Percentiles rank a stretch among this genome's conserved stretches.
Evolutionary conservation across 2,888 invertebrate species (phyloP).

Genomic region (Rapana venosa): DNA sequence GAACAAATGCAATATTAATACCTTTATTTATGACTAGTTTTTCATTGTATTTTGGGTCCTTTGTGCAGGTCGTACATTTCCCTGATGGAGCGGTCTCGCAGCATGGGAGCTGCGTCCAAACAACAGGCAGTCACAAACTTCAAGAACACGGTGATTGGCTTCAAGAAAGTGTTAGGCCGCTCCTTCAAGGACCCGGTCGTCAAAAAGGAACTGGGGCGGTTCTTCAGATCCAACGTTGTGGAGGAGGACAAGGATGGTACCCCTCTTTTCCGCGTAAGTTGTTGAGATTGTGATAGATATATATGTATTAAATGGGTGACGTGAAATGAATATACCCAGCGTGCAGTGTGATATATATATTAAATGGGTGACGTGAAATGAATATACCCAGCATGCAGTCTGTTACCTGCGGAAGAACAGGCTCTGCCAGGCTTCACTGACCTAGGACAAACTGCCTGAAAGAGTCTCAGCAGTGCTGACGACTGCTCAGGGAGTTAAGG

Average conservation of each 20-base stretch:
- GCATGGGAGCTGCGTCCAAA: conserved; percentile 96
- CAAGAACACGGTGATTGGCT: conserved; percentile 96
- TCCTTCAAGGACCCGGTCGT: conserved; percentile 91
- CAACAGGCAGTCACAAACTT: conserved; percentile 98
- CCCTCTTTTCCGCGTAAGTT: conserved; percentile 89
- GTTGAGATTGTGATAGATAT: neutral
- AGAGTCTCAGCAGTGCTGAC: no score
- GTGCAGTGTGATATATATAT: no score
- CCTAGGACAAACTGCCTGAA: no score
- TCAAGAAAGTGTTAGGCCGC: conserved; percentile 95
- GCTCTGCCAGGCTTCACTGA: no score
- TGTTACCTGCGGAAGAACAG: no score
- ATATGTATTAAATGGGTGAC: no score
- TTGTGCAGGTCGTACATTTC: conserved; percentile 93
- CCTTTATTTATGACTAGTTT: neutral
- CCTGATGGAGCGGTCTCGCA: conserved; percentile 93
- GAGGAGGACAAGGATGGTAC: conserved; percentile 87
- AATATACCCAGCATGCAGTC: no score
- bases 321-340: no score
- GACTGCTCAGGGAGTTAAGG: no score
- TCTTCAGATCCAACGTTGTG: conserved; percentile 87
- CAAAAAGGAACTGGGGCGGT: conserved; percentile 86
- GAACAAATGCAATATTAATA: neutral
- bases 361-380: no score
- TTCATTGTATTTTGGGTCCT: neutral